A percentile compares a stretch with the other conserved stretches of the same genome.
These are phyloP conservation scores for Cryptosula pallasiana DNA, from an alignment of 2,888 invertebrate species.

Conservation along the genomic window DNA sequence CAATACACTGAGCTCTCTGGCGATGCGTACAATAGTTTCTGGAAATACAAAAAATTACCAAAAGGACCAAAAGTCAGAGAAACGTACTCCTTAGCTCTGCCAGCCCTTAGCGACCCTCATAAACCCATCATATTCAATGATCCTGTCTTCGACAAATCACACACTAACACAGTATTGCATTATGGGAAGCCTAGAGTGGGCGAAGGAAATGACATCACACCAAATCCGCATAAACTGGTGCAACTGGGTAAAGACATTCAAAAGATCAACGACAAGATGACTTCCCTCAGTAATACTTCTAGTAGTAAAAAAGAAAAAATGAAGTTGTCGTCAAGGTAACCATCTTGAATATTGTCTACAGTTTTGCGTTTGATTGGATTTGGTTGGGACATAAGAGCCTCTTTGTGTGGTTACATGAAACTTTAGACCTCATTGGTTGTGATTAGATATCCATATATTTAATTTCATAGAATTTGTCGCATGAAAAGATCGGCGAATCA, in stretches of 20 bases:
- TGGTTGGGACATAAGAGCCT: no score
- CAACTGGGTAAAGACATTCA: conserved; percentile 87
- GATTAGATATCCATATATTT: background rate
- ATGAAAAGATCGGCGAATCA: conserved; percentile 98
- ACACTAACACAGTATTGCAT: conserved; percentile 33
- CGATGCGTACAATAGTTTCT: conserved; percentile 60
- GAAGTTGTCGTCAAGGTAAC: conserved; percentile 10
- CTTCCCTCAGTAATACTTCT: background rate
- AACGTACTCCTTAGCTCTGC: conserved; percentile 51
- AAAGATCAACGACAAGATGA: conserved; percentile 74
- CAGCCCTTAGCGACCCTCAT: conserved; percentile 82
- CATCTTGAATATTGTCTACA: background rate
- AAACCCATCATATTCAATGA: conserved; percentile 82
- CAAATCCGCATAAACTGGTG: conserved; percentile 85
- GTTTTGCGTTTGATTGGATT: no score
- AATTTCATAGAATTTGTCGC: conserved; percentile 70
- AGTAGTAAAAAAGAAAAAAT: conserved; percentile 4
- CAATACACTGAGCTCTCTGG: background rate
- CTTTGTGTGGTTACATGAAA: no score
- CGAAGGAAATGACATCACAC: conserved; percentile 94
- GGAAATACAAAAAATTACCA: conserved; percentile 98
- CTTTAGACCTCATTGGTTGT: no score
- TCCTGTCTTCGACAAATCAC: conserved; percentile 84
- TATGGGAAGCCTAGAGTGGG: conserved; percentile 76
- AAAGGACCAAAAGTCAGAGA: conserved; percentile 92